phyloP scores from a whole-genome alignment of 2,113 vertebrate species.

The Spilogale gracilis region DNA sequence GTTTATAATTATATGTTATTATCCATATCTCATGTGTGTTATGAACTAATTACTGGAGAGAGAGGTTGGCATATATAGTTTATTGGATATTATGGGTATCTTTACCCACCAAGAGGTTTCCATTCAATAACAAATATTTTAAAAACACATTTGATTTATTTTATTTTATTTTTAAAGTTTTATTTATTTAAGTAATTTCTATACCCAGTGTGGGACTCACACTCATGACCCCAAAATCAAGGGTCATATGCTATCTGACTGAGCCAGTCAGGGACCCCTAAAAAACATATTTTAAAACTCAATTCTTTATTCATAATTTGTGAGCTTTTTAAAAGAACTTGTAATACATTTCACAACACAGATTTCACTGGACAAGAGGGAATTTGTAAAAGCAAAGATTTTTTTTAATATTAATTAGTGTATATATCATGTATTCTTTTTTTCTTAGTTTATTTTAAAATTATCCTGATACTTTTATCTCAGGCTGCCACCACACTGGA shows the following conservation, averaged over 20 bases:
- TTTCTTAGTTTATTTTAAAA: conserved; percentile 26
- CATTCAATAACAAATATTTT: conserved; percentile 34
- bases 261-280: background rate
- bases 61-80: background rate
- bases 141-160: background rate
- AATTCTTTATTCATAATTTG: conserved; percentile 10
- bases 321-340: conserved; percentile 1
- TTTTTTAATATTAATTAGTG: conserved; percentile 13
- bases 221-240: background rate
- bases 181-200: background rate
- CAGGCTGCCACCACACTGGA: conserved; percentile 93
- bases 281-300: background rate
- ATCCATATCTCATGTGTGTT: background rate
- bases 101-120: conserved; percentile 12
- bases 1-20: conserved; percentile 31
- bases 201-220: background rate
- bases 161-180: background rate
- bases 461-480: conserved; percentile 50
- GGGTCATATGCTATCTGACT: background rate
- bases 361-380: background rate
- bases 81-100: background rate
- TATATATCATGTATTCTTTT: background rate
- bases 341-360: background rate
- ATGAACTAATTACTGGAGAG: background rate
- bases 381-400: conserved; percentile 37